Base-by-base conservation (phyloP, 2,797 vertebrate genomes). In the Podarcis siculus region DNA sequence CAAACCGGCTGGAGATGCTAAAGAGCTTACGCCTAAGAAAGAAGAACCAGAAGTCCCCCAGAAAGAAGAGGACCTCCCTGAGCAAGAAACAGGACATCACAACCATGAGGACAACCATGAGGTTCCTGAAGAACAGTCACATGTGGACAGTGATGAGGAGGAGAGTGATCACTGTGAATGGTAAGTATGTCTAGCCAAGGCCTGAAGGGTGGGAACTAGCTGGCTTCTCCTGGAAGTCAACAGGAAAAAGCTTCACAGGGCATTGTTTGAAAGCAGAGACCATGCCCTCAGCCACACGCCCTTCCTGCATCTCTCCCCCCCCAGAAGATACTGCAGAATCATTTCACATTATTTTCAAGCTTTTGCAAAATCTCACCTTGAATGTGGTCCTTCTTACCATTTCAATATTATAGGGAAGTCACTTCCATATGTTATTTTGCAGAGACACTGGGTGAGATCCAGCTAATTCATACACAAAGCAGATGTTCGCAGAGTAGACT, bases 21-120 rank as follows among this genome's bases (percentile, higher is more conserved):
- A 75, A 12, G 0, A 27, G 3, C 17, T 45, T 30, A 4, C 15
- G 37, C 61, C 25, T 15, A 15, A 13, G 64, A 6, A 66, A 67
- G 79, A 66, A 27, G 23, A 66, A 10, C 19, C 55, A 35, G 37
- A 15, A 39, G 13, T 5, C 25, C 61, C 13, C 23, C 2, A 27
- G 2, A n/a, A 21, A 4, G 30, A 13, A 32, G 8, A 10, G 5
- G 1, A 21, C 17, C 4, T 13, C 17, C 8, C 15, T 6, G 19
- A 32, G 2, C 25, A 12, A 15, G 55, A 32, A 49, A 10, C 45
- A 2, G 30, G 19, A 23, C 8, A 75, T 4, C 15, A 8, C 75
- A n/a, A 5, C 35, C n/a, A 58, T 30, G 45, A 27, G 13, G 32
- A 5, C 6, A 58, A 8, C 1, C 2, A 71, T 19, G 49, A 27